Percentiles rank a stretch among this genome's conserved stretches.
Evolutionary conservation across 92 coral and sea anemone genomes (phyloP).

Genomic region (Zoanthus solanderi): DNA sequence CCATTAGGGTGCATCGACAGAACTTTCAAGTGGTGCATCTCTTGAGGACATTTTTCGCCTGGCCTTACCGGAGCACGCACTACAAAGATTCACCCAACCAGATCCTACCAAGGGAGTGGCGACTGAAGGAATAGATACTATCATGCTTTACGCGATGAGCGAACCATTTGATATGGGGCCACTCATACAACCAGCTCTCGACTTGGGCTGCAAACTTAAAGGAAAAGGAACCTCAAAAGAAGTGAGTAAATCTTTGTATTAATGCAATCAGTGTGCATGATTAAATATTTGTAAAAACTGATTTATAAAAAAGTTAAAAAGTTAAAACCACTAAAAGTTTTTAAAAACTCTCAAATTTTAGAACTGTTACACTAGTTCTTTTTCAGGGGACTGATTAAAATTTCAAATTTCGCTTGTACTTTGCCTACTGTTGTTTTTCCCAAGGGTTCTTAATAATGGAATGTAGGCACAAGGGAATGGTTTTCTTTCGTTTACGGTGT

Average conservation of each 20-base stretch:
- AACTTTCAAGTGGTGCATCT: background rate
- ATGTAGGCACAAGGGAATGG: too few relatives aligned
- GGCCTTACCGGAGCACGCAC: conserved; percentile 6
- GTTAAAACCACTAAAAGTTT: too few relatives aligned
- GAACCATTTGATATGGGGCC: background rate
- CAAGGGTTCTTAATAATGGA: too few relatives aligned
- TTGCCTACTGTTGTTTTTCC: too few relatives aligned
- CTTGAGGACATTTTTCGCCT: conserved; percentile 19
- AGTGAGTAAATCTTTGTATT: background rate
- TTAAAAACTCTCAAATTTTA: too few relatives aligned
- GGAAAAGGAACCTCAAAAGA: background rate
- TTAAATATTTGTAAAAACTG: too few relatives aligned
- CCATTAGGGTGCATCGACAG: background rate
- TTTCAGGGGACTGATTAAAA: too few relatives aligned
- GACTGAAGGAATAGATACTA: conserved; percentile 23
- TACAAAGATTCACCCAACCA: conserved; percentile 24
- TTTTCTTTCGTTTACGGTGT: too few relatives aligned
- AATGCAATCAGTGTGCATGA: too few relatives aligned
- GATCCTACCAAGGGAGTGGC: conserved; percentile 1
- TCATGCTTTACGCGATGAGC: conserved; percentile 28
- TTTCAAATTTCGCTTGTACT: too few relatives aligned
- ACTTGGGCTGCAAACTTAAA: background rate
- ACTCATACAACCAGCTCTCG: conserved; percentile 10
- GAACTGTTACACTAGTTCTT: too few relatives aligned
- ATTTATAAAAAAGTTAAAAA: too few relatives aligned